phyloP scores from a whole-genome alignment of 2,113 vertebrate genomes.

The Ursus arctos region DNA sequence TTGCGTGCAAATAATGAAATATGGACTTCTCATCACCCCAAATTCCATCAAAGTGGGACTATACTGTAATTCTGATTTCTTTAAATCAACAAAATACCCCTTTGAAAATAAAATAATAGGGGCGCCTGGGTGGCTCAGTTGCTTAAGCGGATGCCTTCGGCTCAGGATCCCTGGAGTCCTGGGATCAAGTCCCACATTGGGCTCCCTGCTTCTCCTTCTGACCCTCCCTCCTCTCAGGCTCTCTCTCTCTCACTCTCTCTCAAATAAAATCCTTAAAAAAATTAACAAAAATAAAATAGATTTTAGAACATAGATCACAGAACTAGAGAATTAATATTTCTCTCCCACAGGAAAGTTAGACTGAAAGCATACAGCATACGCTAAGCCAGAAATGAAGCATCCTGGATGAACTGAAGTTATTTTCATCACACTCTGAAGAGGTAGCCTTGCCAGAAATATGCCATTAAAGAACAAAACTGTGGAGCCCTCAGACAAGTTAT shows the following conservation, averaged over 20 bases:
- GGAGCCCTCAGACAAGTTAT: slow-evolving; percentile 71
- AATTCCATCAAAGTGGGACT: background rate
- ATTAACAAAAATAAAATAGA: background rate
- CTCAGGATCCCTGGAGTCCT: no score
- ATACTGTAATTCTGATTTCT: background rate
- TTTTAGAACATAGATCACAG: slow-evolving; percentile 47
- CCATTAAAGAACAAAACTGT: slow-evolving; percentile 73
- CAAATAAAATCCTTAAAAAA: no score
- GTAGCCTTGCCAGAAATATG: slow-evolving; percentile 70
- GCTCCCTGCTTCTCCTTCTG: no score
- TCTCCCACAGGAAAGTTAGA: slow-evolving; percentile 46
- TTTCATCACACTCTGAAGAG: slow-evolving; percentile 69
- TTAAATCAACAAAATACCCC: slow-evolving; percentile 6
- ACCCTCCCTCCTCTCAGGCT: no score
- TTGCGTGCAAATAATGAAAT: background rate
- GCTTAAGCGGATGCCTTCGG: no score
- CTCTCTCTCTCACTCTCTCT: no score
- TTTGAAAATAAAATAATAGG: background rate
- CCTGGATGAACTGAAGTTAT: background rate
- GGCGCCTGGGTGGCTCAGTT: no score
- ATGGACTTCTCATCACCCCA: background rate
- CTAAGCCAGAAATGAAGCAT: slow-evolving; percentile 37
- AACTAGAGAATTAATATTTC: background rate
- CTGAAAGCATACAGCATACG: slow-evolving; percentile 46
- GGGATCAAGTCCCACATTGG: no score